phyloP scores from a whole-genome alignment of 2,888 invertebrate genomes.

The Diaphora mendica region DNA sequence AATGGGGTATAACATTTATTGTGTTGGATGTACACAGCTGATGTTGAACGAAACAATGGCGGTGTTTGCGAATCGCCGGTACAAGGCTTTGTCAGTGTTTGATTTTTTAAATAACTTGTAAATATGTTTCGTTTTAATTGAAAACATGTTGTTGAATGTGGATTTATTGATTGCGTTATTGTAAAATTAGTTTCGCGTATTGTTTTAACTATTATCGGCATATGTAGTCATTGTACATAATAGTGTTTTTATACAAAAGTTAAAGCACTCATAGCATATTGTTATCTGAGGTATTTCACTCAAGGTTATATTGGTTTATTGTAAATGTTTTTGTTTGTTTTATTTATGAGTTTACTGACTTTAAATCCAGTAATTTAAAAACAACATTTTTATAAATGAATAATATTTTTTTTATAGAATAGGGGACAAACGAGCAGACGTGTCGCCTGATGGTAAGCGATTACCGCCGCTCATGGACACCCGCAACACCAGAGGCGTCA shows the following conservation, averaged over 20 bases:
- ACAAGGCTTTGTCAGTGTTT: conserved; percentile 55
- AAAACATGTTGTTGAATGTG: conserved; percentile 19
- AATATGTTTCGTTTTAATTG: conserved; percentile 59
- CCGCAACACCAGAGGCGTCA: no score
- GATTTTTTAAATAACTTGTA: conserved; percentile 72
- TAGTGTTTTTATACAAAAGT: neutral
- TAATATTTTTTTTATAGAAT: no score
- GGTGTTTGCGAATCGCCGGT: conserved; percentile 77
- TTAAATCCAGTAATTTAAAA: neutral
- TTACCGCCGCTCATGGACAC: no score
- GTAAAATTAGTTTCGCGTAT: conserved; percentile 9
- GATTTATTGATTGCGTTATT: conserved; percentile 25
- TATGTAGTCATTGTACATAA: neutral
- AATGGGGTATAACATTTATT: conserved; percentile 76
- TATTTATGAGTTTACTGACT: neutral
- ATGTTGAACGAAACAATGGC: conserved; percentile 71
- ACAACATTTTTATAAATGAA: neutral
- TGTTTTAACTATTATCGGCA: neutral
- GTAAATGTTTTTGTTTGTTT: neutral
- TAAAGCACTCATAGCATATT: neutral
- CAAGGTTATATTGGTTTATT: neutral
- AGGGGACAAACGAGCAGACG: no score
- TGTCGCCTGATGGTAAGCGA: no score
- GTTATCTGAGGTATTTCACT: neutral
- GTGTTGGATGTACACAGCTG: conserved; percentile 81